phyloP scores from a whole-genome alignment of 1,140 invertebrate species.

The Aphaenogaster floridana region DNA sequence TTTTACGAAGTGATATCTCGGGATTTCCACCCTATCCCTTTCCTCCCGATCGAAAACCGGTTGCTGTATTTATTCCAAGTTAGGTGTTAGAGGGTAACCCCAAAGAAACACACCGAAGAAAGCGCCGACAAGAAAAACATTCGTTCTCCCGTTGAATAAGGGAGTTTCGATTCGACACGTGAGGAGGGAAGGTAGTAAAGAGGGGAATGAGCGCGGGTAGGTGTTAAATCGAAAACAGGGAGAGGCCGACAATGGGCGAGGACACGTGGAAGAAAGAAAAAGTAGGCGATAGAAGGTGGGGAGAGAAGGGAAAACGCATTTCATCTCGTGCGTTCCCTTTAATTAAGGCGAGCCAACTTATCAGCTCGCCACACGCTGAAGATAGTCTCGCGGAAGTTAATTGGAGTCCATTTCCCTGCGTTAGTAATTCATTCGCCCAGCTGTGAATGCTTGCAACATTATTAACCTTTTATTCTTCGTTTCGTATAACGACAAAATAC shows the following conservation, averaged over 20 bases:
- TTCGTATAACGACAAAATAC: background rate
- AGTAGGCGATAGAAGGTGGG: constrained; percentile 37
- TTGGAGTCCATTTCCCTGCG: background rate
- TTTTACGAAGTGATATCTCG: background rate
- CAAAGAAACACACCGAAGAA: constrained; percentile 5
- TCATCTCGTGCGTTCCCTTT: constrained; percentile 58
- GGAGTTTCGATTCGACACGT: constrained; percentile 37
- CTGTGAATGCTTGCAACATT: constrained; percentile 1
- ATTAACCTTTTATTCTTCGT: constrained; percentile 1
- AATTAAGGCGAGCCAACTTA: constrained; percentile 65
- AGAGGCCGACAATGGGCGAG: constrained; percentile 26
- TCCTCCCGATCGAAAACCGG: background rate
- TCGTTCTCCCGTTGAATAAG: constrained; percentile 66
- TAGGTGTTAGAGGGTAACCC: background rate
- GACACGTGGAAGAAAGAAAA: background rate
- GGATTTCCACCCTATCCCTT: background rate
- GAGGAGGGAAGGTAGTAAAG: background rate
- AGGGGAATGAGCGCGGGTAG: constrained; percentile 18
- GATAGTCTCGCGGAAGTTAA: constrained; percentile 22
- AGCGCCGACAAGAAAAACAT: constrained; percentile 31
- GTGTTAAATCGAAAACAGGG: constrained; percentile 66
- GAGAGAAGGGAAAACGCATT: constrained; percentile 51
- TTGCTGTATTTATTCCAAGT: constrained; percentile 62
- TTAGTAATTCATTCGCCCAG: constrained; percentile 9
- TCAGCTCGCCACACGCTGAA: background rate